Evolutionary conservation across 2,113 vertebrate genomes (phyloP).

Genomic region (Gymnobelideus leadbeateri): DNA sequence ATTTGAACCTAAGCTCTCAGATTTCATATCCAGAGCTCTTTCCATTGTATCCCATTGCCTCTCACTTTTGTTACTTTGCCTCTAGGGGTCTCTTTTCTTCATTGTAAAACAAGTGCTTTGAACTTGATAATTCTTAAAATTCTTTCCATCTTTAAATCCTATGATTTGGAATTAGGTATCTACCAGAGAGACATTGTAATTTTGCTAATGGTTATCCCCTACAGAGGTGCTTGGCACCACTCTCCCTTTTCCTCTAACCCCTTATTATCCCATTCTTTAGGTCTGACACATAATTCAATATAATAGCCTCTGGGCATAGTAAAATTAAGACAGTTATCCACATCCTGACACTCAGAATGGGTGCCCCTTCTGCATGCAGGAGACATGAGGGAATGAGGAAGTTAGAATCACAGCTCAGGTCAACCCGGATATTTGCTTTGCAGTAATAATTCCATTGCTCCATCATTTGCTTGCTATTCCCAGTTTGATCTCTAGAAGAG

Average conservation of each 20-base stretch:
- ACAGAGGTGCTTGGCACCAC: background rate
- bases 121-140: background rate
- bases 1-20: background rate
- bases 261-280: background rate
- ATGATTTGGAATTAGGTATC: background rate
- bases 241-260: background rate
- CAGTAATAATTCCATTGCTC: background rate
- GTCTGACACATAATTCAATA: background rate
- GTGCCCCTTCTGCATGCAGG: background rate
- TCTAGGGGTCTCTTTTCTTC: background rate
- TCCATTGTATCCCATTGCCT: background rate
- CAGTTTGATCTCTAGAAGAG: background rate
- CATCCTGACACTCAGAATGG: background rate
- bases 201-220: constrained; percentile 24
- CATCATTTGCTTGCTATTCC: background rate
- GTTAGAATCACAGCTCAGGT: accelerated
- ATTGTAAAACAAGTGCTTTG: background rate
- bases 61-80: background rate
- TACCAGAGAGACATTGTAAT: background rate
- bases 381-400: background rate
- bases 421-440: background rate
- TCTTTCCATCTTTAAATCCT: background rate
- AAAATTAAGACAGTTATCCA: background rate
- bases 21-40: background rate
- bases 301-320: background rate